phyloP scores from a whole-genome alignment of 2,113 vertebrate species.

The Pachycephala philippinensis region DNA sequence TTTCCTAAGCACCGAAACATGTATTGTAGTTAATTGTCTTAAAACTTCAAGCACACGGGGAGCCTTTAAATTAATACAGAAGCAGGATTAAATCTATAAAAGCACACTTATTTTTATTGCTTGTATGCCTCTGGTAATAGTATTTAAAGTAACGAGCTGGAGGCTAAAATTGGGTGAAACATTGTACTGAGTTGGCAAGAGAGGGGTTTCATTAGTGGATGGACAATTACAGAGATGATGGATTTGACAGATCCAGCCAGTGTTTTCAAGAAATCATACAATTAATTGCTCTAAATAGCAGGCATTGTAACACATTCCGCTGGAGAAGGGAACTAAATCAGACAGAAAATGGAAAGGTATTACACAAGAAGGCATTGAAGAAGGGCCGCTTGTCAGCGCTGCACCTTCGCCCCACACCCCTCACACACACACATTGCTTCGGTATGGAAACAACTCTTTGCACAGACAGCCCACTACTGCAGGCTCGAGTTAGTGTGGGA shows the following conservation, averaged over 20 bases:
- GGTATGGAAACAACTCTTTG: not conserved
- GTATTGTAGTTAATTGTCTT: not conserved
- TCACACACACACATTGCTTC: not conserved
- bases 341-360: not conserved
- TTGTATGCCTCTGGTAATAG: not conserved
- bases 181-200: not conserved
- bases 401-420: fast-evolving
- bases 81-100: not conserved
- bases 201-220: not conserved
- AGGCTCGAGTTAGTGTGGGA: not conserved
- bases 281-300: not conserved
- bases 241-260: not conserved
- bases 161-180: not conserved
- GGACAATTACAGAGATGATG: not conserved
- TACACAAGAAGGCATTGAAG: not conserved
- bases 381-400: not conserved
- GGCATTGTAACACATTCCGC: not conserved
- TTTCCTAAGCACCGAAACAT: not conserved
- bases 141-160: not conserved
- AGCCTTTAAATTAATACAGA: conserved; percentile 7
- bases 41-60: not conserved
- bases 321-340: not conserved
- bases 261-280: not conserved
- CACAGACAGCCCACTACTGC: not conserved
- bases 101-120: not conserved